Conservation (phyloP, 2,888 invertebrate genomes). For the Epinotia bilunana region DNA sequence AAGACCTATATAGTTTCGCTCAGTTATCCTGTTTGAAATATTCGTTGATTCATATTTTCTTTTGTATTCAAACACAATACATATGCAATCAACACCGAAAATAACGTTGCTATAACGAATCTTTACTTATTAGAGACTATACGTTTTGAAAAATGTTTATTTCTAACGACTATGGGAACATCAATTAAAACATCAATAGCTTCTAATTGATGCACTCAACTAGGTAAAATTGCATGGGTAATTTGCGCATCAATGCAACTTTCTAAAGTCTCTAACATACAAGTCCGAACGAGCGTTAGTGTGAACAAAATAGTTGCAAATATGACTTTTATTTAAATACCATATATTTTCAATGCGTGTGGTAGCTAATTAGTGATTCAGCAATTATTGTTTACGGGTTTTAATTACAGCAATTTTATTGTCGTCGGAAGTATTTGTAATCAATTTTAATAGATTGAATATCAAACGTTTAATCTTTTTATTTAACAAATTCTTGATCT, state of each 20-base stretch:
- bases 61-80: too few species aligned
- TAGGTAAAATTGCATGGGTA: conserved; percentile 25
- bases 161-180: conserved; percentile 4
- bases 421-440: background rate
- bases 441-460: background rate
- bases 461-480: too few species aligned
- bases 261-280: conserved; percentile 15
- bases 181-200: conserved; percentile 24
- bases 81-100: too few species aligned
- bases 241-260: conserved; percentile 32
- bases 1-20: background rate
- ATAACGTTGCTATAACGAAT: background rate
- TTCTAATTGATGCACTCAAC: conserved; percentile 27
- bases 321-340: background rate
- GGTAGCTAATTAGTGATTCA: background rate
- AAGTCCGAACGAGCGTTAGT: background rate
- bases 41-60: background rate
- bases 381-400: background rate
- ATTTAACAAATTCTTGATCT: too few species aligned
- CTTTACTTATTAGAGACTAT: background rate
- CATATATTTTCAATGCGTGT: background rate
- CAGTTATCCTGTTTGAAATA: background rate
- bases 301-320: background rate
- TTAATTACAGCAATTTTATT: conserved; percentile 14
- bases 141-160: background rate